These are phyloP conservation scores for Anolis apletophallus DNA, from an alignment of 2,797 vertebrate genomes.

Conservation along the genomic window DNA sequence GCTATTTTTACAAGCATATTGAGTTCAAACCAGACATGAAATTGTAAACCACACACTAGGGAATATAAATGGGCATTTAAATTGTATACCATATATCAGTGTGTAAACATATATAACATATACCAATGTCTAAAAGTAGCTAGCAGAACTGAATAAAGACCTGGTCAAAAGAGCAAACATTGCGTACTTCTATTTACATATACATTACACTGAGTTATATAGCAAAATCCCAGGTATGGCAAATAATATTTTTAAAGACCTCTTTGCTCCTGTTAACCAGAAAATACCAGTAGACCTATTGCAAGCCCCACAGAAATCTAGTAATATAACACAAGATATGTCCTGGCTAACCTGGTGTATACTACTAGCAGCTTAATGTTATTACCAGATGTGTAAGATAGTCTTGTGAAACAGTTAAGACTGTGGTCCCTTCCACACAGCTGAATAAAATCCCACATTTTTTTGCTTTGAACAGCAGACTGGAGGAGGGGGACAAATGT, in stretches of 20 bases:
- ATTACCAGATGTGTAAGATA: background rate
- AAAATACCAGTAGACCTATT: background rate
- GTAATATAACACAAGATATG: background rate
- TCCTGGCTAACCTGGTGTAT: background rate
- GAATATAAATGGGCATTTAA: background rate
- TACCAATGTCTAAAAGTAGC: too few relatives aligned
- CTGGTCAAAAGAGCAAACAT: background rate
- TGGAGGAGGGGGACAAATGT: too few relatives aligned
- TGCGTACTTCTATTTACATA: background rate
- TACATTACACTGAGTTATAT: background rate
- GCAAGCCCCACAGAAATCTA: background rate
- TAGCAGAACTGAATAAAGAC: background rate
- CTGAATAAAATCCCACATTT: too few relatives aligned
- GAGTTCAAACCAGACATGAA: background rate
- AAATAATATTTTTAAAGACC: background rate
- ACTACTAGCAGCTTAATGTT: background rate
- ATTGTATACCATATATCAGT: background rate
- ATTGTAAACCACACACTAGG: background rate
- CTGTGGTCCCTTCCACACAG: too few relatives aligned
- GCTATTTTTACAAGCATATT: background rate
- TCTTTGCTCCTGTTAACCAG: background rate
- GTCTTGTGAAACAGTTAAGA: background rate
- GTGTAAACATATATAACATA: too few relatives aligned
- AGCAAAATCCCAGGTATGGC: background rate
- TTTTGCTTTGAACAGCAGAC: too few relatives aligned